Base-by-base conservation (phyloP, 2,888 invertebrate species). In the Thymelicus lineola region DNA sequence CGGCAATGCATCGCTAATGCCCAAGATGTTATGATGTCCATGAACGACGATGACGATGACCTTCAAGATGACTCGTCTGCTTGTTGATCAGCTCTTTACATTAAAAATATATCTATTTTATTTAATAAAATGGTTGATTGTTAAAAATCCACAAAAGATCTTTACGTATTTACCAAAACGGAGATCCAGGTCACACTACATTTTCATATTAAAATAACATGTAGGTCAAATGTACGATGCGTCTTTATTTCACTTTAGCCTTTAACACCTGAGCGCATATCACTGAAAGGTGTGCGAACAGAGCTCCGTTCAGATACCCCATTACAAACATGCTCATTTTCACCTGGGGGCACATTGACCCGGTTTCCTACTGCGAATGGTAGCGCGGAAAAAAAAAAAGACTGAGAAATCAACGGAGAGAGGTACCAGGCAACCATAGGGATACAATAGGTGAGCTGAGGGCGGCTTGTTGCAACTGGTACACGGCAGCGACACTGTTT, bases 331-430 rank as follows among this genome's bases (percentile, higher is more conserved):
- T 80, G 80, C 75, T 84, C 82, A 83, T 86, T 84, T 81, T 79
- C 77, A 75, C 77, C 75, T 75, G 71, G 78, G 76, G 81, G 79
- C 84, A 80, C 81, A 81, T 79, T 87, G 86, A 86, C 87, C 88
- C 77, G 80, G 76, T 85, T 88, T 82, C 77, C 70, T 72, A 76
- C 74, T 70, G 71, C 69, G 60, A 73, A 72, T 35, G 65, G 82
- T 82, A 83, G 80, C 77, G 76, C 77, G 76, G 82, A 73, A 80
- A 81, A 82, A 82, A 82, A 83, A 85, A 85, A 82, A 79, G 80
- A 75, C 80, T 77, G 82, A 80, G 77, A 83, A 86, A 86, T 87
- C 86, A 84, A 83, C 80, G 83, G 78, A 82, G 79, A 75, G 72
- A 78, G 77, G 81, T 81, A 87, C 86, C 76, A 83, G 84, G 86